A percentile compares a stretch with the other conserved stretches of the same genome.
phyloP scores from a whole-genome alignment of 2,888 invertebrate species.

The Scelioninae gen. 1 region DNA sequence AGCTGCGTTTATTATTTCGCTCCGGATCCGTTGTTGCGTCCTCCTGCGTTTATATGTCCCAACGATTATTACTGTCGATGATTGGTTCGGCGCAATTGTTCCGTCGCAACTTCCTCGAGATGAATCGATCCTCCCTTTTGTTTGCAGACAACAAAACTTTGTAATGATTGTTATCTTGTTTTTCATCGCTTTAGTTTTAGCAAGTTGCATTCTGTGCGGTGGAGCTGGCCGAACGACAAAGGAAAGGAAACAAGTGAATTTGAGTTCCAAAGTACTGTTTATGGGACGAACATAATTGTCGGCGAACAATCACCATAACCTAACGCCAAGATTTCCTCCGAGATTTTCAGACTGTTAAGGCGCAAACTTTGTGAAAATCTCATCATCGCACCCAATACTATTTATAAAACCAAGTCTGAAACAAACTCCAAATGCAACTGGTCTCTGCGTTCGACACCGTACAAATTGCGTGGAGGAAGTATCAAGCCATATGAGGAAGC shows the following conservation, averaged over 20 bases:
- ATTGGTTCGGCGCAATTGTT: too few species aligned
- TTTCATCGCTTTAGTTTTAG: background rate
- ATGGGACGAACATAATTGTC: conserved; percentile 26
- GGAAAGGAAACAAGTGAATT: conserved; percentile 11
- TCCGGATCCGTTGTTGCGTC: conserved; percentile 11
- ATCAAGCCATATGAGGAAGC: background rate
- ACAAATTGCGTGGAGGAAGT: conserved; percentile 6
- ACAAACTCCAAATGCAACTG: conserved; percentile 29
- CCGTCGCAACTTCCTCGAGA: background rate
- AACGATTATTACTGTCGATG: background rate
- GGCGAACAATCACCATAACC: conserved; percentile 30
- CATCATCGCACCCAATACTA: conserved; percentile 31
- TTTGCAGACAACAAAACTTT: background rate
- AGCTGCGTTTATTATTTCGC: conserved; percentile 28
- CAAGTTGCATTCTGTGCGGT: background rate
- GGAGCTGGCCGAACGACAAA: background rate
- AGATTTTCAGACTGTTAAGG: conserved; percentile 22
- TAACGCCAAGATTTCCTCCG: conserved; percentile 37
- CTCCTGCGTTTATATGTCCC: background rate
- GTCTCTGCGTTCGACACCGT: conserved; percentile 16
- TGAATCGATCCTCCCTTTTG: background rate
- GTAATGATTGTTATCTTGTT: background rate
- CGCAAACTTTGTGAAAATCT: conserved; percentile 34
- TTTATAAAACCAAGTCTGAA: conserved; percentile 33
- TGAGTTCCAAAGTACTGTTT: conserved; percentile 17